Base-by-base conservation (phyloP, 2,797 vertebrate genomes). In the Masticophis lateralis region DNA sequence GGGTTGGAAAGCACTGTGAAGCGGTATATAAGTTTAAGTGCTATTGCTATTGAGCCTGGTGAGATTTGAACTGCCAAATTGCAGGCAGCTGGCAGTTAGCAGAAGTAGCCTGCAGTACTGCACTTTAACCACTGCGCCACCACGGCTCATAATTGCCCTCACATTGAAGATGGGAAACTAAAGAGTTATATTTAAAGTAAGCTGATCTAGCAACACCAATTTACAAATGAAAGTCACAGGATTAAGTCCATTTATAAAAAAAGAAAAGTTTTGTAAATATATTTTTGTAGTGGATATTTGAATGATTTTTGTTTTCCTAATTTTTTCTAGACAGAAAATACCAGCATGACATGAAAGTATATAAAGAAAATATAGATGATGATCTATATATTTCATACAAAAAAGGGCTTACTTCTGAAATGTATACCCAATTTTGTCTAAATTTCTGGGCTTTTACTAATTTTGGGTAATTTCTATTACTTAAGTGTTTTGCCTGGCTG, bases 141-240 rank as follows among this genome's bases (percentile, higher is more conserved):
- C 1, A 0, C 1, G 3, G 25, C 25, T 61, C 60, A 61, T 61
- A 61, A 61, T 27, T 61, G 27, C 10, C 27, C 43, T 56, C 88
- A 66, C 47, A 66, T 11, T 66, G 8, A 20, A 90, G 51, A 90
- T 25, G 5, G 22, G n/a, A 25, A 91, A 32, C 11, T 74, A 53
- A 90, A 90, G 37, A 53, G 13, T 63, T 20, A 32, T 87, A 59
- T 18, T 2, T 86, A 43, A 28, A 91, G 47, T 27, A 53, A 60
- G 51, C 51, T 69, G n/a, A 69, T 32, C 66, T 69, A 69, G 66
- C n/a, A 69, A 69, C n/a, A 69, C 2, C 13, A 66, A 14, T 69
- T 69, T 32, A 69, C 5, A 69, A 69, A 69, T 69, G 63, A 69
- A 69, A 95, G 88, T 86, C 66, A 90, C 28, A 96, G 87, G 56